phyloP scores from a whole-genome alignment of 30 jellyfish, hydroid and myxozoan species.

The Chironex yamaguchii region DNA sequence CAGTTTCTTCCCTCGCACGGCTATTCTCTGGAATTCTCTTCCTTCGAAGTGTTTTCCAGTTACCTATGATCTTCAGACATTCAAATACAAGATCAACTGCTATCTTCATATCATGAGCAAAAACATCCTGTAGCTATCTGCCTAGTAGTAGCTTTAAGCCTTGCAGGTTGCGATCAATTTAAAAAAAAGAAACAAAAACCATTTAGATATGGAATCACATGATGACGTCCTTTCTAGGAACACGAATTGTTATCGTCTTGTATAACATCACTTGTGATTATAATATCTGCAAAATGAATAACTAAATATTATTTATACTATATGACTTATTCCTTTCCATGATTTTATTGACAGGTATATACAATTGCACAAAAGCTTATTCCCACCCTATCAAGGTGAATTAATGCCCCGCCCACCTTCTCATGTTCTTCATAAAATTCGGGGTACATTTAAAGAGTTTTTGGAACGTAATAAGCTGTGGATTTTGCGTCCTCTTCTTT shows the following conservation, averaged over 20 bases:
- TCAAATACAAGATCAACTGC: no score
- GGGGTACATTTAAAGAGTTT: constrained; percentile 63
- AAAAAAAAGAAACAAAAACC: no score
- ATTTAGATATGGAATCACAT: no score
- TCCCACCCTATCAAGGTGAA: constrained; percentile 69
- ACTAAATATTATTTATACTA: neutral
- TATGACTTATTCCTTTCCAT: neutral
- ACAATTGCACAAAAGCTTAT: constrained; percentile 26
- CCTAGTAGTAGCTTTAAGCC: no score
- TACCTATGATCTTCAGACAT: no score
- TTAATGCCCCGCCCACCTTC: constrained; percentile 73
- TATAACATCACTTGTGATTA: neutral
- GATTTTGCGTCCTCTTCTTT: constrained; percentile 58
- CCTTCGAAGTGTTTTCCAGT: no score
- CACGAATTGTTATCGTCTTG: no score
- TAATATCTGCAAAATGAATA: neutral
- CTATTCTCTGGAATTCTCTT: no score
- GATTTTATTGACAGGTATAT: constrained; percentile 1
- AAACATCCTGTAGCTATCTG: no score
- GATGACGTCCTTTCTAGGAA: neutral
- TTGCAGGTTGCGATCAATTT: neutral
- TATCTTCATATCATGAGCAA: no score
- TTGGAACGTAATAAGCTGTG: constrained; percentile 40
- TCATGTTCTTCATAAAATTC: constrained; percentile 2
- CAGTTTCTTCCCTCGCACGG: no score